These are phyloP conservation scores for Xiphydria camelus DNA, from an alignment of 2,888 invertebrate species.

Conservation along the genomic window DNA sequence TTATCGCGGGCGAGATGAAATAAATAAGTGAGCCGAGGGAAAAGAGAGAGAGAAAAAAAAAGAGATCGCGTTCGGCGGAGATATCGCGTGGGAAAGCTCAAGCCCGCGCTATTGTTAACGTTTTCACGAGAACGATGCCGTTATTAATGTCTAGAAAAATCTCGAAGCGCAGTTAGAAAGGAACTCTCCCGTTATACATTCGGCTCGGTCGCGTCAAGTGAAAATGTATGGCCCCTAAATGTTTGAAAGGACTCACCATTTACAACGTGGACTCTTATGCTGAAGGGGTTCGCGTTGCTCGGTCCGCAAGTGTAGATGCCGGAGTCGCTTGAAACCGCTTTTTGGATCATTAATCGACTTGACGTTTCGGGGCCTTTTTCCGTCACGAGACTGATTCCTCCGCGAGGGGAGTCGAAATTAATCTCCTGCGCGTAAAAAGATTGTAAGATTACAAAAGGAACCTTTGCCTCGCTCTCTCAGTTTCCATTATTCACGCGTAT, in stretches of 20 bases:
- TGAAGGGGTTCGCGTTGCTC: slow-evolving; percentile 70
- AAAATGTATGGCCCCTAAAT: too few relatives aligned
- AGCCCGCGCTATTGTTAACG: too few relatives aligned
- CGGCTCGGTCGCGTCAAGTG: too few relatives aligned
- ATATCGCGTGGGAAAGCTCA: too few relatives aligned
- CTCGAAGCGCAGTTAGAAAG: too few relatives aligned
- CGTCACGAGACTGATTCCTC: slow-evolving; percentile 59
- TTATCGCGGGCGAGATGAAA: too few relatives aligned
- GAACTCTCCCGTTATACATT: too few relatives aligned
- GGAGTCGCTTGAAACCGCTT: slow-evolving; percentile 55
- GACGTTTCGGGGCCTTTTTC: slow-evolving; percentile 59
- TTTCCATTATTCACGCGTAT: not conserved
- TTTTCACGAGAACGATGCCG: too few relatives aligned
- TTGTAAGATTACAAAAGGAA: not conserved
- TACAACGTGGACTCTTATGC: slow-evolving; percentile 81
- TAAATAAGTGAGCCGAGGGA: too few relatives aligned
- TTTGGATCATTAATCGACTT: slow-evolving; percentile 59
- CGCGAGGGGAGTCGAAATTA: slow-evolving; percentile 60
- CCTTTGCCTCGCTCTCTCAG: not conserved
- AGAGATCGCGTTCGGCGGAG: too few relatives aligned
- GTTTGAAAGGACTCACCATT: slow-evolving; percentile 69
- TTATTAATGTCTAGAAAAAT: too few relatives aligned
- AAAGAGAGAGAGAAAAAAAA: too few relatives aligned
- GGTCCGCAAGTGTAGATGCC: slow-evolving; percentile 59
- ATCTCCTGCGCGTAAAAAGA: slow-evolving; percentile 45